These are phyloP conservation scores for Oreochromis aureus DNA, from an alignment of 2,113 vertebrate species.

Conservation along the genomic window DNA sequence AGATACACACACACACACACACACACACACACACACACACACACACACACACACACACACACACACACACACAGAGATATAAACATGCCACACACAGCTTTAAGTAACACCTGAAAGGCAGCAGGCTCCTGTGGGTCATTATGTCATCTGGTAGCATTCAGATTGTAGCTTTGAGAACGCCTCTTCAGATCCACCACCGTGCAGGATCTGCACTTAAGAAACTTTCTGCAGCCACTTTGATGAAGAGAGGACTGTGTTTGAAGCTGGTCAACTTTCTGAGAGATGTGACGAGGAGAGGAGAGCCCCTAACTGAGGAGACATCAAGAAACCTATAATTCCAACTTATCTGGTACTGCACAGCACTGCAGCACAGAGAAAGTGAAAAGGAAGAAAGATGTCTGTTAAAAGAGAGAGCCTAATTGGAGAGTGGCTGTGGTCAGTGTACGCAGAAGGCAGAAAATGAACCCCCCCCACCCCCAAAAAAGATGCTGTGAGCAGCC, in stretches of 20 bases:
- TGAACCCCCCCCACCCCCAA: neutral
- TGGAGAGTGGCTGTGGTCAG: constrained; percentile 27
- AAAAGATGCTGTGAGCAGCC: constrained; percentile 20
- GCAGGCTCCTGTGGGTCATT: neutral
- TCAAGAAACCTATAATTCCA: neutral
- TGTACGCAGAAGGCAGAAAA: constrained; percentile 24
- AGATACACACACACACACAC: neutral
- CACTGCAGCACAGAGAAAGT: neutral
- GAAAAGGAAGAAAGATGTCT: neutral
- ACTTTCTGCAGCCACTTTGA: neutral
- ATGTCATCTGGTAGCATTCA: constrained; percentile 16
- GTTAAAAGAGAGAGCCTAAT: constrained; percentile 1
- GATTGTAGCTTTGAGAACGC: constrained; percentile 13
- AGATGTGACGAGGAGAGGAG: neutral
- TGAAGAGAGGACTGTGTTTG: neutral
- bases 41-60: neutral
- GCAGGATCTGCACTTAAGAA: neutral
- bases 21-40: neutral
- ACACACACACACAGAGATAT: neutral
- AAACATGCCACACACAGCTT: neutral
- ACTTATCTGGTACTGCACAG: neutral
- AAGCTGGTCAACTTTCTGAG: neutral
- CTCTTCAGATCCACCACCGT: neutral
- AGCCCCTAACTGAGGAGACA: neutral
- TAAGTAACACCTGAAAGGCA: constrained; percentile 53